Conservation (phyloP, 2,113 vertebrate species). For the Chamaea fasciata region DNA sequence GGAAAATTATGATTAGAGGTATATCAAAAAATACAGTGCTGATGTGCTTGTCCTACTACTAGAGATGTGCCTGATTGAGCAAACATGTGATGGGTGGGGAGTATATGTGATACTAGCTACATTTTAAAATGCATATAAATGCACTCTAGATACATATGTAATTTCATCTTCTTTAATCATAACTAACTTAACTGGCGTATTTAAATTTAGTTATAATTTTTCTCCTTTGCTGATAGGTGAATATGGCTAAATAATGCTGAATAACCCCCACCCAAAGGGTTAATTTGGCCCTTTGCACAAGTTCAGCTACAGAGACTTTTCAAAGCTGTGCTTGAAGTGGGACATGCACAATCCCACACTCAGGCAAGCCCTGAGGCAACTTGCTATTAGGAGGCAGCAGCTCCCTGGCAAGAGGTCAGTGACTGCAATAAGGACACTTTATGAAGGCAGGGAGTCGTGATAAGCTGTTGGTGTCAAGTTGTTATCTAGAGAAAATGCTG, state of each 20-base stretch:
- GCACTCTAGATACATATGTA: neutral
- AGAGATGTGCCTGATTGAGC: neutral
- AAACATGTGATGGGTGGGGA: neutral
- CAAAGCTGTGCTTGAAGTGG: neutral
- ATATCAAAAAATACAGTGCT: neutral
- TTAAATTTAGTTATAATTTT: neutral
- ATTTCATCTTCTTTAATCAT: neutral
- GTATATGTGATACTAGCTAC: neutral
- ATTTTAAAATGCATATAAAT: neutral
- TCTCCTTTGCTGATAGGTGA: neutral
- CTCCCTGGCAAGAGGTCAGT: neutral
- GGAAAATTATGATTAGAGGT: neutral
- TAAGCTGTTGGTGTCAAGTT: fast-evolving
- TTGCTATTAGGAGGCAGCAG: neutral
- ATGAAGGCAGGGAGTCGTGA: neutral
- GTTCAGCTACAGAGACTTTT: neutral
- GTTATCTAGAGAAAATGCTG: neutral
- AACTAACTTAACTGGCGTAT: neutral
- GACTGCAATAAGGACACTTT: neutral
- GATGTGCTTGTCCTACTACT: neutral
- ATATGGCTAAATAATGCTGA: neutral
- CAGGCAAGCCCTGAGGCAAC: neutral
- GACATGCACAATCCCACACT: neutral
- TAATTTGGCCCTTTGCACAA: neutral
- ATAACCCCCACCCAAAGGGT: neutral